phyloP scores from a whole-genome alignment of 92 coral and sea anemone genomes.

The Parazoanthus darwini region DNA sequence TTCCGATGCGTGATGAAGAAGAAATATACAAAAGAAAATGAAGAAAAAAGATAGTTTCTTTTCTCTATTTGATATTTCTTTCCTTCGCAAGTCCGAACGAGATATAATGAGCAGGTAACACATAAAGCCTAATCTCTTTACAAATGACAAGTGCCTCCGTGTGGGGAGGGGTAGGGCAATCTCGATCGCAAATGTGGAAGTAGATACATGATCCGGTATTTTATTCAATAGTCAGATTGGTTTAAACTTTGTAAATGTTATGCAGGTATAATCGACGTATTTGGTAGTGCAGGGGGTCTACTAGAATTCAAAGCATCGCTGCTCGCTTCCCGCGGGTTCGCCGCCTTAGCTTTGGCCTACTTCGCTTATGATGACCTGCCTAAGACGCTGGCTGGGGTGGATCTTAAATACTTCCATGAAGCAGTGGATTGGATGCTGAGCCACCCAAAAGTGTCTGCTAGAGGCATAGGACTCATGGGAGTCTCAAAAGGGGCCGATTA shows the following conservation, averaged over 20 bases:
- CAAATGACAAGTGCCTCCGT: no score
- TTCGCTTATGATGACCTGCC: conserved; percentile 75
- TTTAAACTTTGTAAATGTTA: neutral
- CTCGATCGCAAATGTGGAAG: no score
- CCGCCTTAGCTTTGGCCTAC: conserved; percentile 71
- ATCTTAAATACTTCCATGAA: conserved; percentile 75
- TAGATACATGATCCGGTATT: no score
- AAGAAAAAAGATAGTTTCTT: no score
- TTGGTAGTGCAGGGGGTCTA: conserved; percentile 78
- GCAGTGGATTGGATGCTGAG: conserved; percentile 68
- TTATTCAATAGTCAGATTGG: no score
- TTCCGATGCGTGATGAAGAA: no score
- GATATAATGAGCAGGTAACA: no score
- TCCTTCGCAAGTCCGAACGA: no score
- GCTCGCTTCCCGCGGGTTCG: conserved; percentile 81
- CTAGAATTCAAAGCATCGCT: conserved; percentile 82
- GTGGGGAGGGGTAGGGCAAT: no score
- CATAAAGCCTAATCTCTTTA: no score
- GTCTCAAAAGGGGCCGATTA: conserved; percentile 78
- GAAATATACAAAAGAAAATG: no score
- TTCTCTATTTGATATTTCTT: no score
- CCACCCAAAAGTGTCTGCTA: conserved; percentile 53
- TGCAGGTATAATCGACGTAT: conserved; percentile 76
- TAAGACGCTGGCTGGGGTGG: conserved; percentile 50
- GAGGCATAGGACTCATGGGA: conserved; percentile 76